Percentiles rank a stretch among this genome's conserved stretches.
These are phyloP conservation scores for Lycodopsis pacificus DNA, from an alignment of 2,797 vertebrate species.

Conservation along the genomic window DNA sequence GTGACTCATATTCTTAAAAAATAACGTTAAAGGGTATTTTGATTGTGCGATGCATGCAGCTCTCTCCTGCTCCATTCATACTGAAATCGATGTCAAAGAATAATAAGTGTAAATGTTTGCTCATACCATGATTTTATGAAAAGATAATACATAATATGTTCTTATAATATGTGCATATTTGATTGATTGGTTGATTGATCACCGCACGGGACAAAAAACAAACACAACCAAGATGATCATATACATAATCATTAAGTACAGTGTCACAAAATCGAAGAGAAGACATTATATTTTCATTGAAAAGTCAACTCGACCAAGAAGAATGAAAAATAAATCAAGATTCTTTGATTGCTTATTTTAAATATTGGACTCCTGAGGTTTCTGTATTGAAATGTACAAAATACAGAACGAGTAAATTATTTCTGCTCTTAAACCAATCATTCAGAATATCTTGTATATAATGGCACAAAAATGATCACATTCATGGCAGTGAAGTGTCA, in stretches of 20 bases:
- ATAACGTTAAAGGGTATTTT: slow-evolving; percentile 21
- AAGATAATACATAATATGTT: background rate
- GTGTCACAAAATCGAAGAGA: background rate
- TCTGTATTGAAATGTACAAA: background rate
- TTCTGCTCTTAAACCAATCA: background rate
- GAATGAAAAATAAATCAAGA: background rate
- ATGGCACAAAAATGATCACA: background rate
- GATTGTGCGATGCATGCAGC: background rate
- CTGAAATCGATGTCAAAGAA: background rate
- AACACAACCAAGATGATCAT: background rate
- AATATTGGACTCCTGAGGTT: background rate
- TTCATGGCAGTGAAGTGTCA: slow-evolving; percentile 23
- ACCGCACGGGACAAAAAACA: background rate
- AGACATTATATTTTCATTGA: background rate
- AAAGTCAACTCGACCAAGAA: background rate
- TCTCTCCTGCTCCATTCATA: background rate
- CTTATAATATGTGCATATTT: background rate
- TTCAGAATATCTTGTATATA: background rate
- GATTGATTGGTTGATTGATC: background rate
- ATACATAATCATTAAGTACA: background rate
- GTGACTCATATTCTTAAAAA: slow-evolving; percentile 29
- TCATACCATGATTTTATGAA: background rate
- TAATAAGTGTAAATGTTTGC: background rate
- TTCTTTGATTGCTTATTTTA: background rate
- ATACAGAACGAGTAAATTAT: background rate